phyloP scores from a whole-genome alignment of 2,888 invertebrate genomes.

The Clanis bilineata region DNA sequence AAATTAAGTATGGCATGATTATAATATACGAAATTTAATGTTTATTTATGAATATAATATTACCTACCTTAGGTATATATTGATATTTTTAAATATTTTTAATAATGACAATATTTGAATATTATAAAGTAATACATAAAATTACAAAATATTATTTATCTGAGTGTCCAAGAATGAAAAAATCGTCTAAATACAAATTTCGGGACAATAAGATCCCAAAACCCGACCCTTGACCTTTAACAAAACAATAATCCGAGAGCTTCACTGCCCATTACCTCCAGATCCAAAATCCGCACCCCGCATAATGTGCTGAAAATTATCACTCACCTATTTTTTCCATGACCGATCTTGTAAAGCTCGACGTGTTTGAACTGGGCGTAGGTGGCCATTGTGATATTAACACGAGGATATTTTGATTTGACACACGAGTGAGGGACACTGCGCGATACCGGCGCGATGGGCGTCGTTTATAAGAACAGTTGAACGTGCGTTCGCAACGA shows the following conservation, averaged over 20 bases:
- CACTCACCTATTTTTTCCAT: conserved; percentile 93
- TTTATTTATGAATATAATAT: no score
- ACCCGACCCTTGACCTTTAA: conserved; percentile 34
- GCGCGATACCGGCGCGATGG: conserved; percentile 45
- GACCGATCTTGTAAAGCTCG: conserved; percentile 96
- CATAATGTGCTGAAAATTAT: conserved; percentile 29
- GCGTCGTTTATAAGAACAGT: conserved; percentile 25
- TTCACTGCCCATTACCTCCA: conserved; percentile 27
- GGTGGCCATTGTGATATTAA: conserved; percentile 87
- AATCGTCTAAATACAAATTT: not conserved
- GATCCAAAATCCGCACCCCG: conserved; percentile 53
- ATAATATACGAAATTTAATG: no score
- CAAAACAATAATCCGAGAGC: conserved; percentile 36
- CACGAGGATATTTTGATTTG: conserved; percentile 45
- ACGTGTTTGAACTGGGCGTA: conserved; percentile 97
- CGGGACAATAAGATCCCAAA: not conserved
- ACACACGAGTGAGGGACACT: conserved; percentile 55
- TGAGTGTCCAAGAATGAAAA: no score
- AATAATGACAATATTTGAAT: no score
- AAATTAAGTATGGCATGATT: no score
- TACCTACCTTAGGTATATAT: no score
- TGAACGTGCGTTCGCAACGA: conserved; percentile 54
- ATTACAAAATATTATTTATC: no score
- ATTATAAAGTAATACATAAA: no score
- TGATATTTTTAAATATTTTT: no score